phyloP scores from a whole-genome alignment of 2,888 invertebrate genomes.

The Trachelus stipa region DNA sequence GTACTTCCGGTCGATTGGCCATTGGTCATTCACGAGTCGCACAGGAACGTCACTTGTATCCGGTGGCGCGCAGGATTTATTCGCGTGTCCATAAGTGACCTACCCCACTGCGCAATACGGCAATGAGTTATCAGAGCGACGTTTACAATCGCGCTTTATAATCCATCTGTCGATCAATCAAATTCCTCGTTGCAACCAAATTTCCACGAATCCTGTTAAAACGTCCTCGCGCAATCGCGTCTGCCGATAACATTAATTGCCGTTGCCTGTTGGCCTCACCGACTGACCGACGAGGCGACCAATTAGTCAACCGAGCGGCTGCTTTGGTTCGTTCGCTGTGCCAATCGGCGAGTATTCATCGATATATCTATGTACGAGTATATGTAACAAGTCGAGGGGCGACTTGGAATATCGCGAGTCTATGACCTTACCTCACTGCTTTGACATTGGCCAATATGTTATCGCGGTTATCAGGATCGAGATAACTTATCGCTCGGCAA shows the following conservation, averaged over 20 bases:
- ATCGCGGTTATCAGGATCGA: background rate
- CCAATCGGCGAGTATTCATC: background rate
- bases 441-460: background rate
- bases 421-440: background rate
- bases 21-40: background rate
- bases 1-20: background rate
- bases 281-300: too few relatives aligned
- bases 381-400: background rate
- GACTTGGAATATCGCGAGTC: background rate
- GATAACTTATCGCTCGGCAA: background rate
- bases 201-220: background rate
- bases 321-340: too few relatives aligned
- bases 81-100: background rate
- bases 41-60: background rate
- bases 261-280: background rate
- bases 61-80: background rate
- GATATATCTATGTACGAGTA: background rate
- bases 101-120: constrained; percentile 6
- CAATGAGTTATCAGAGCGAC: background rate
- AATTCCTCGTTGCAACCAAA: background rate
- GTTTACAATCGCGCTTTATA: background rate
- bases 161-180: background rate
- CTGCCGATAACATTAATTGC: background rate
- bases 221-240: background rate
- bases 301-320: too few relatives aligned